Evolutionary conservation across 92 coral and sea anemone species (phyloP).

Genomic region (Heteractis magnifica): DNA sequence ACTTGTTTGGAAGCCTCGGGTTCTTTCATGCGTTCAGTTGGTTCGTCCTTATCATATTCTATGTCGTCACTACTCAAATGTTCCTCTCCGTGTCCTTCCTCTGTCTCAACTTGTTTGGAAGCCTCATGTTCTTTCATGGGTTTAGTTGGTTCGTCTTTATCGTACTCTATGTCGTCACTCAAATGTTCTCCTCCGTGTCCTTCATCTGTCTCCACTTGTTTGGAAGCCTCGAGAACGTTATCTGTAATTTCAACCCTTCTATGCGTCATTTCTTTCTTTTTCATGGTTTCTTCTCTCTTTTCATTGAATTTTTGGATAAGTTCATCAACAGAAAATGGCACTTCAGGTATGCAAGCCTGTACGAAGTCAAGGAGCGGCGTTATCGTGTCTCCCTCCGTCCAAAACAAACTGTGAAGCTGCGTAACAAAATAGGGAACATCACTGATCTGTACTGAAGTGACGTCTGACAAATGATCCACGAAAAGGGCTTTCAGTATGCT

Average conservation of each 20-base stretch:
- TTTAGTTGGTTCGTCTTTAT: too few species aligned
- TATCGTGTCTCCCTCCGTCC: conserved; percentile 60
- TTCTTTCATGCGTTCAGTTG: too few species aligned
- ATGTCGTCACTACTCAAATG: neutral
- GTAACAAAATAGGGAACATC: conserved; percentile 42
- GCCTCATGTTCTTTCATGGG: too few species aligned
- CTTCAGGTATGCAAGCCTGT: conserved; percentile 34
- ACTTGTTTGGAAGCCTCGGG: neutral
- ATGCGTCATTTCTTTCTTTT: neutral
- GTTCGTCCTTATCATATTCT: too few species aligned
- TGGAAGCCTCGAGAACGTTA: neutral
- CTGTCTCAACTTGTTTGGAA: too few species aligned
- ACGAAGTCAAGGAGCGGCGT: conserved; percentile 60
- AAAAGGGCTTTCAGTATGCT: conserved; percentile 65
- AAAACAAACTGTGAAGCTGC: conserved; percentile 66
- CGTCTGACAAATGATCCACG: conserved; percentile 38
- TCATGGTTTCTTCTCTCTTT: neutral
- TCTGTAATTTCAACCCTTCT: conserved; percentile 11
- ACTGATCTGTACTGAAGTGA: conserved; percentile 21
- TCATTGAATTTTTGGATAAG: neutral
- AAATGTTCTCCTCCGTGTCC: neutral
- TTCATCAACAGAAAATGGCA: neutral
- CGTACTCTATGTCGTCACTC: too few species aligned
- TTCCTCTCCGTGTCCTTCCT: neutral
- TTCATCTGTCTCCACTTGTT: neutral